These are phyloP conservation scores for Adoxophyes honmai DNA, from an alignment of 1,140 invertebrate genomes.

Conservation along the genomic window DNA sequence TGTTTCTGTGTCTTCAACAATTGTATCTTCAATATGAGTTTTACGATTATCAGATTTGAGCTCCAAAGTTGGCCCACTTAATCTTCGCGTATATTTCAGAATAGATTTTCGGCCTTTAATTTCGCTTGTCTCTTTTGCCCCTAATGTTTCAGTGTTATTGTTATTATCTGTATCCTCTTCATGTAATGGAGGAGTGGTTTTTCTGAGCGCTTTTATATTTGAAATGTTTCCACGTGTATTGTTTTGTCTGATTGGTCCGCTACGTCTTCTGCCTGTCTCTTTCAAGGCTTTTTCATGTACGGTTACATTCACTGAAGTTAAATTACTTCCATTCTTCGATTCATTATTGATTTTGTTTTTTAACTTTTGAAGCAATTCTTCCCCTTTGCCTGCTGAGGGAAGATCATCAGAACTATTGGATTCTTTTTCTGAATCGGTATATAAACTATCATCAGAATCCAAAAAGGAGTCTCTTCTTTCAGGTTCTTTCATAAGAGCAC, in stretches of 20 bases:
- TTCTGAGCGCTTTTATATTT: conserved; percentile 31
- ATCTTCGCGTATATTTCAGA: conserved; percentile 48
- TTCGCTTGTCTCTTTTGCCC: conserved; percentile 22
- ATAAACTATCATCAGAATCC: conserved; percentile 56
- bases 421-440: conserved; percentile 67
- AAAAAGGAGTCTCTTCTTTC: conserved; percentile 27
- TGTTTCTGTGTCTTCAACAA: conserved; percentile 76
- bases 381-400: conserved; percentile 36
- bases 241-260: conserved; percentile 41
- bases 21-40: conserved; percentile 34
- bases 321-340: not conserved
- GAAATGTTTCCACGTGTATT: conserved; percentile 35
- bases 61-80: conserved; percentile 45
- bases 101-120: conserved; percentile 58
- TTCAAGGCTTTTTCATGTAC: conserved; percentile 13
- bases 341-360: conserved; percentile 26
- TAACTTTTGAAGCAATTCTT: conserved; percentile 40
- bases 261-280: conserved; percentile 31
- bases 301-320: conserved; percentile 15
- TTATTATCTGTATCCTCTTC: conserved; percentile 29
- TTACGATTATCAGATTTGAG: conserved; percentile 25
- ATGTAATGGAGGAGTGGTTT: conserved; percentile 18
- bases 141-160: conserved; percentile 17
- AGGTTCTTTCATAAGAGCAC: conserved; percentile 46
- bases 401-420: conserved; percentile 58